phyloP scores from a whole-genome alignment of 2,797 vertebrate genomes.

The Catostomus latipinnis region DNA sequence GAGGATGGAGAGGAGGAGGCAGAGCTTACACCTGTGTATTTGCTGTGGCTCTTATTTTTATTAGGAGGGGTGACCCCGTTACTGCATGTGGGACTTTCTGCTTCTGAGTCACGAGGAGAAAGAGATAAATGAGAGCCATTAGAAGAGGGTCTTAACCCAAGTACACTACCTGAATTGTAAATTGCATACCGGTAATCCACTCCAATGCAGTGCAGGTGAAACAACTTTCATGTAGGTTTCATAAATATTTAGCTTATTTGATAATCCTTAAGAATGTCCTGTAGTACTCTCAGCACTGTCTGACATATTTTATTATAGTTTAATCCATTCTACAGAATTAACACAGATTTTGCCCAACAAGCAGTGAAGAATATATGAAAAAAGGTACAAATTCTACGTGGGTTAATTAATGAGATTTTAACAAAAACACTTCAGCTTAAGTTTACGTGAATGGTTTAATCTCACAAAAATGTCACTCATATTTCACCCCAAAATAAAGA shows the following conservation, averaged over 20 bases:
- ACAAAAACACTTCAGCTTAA: no score
- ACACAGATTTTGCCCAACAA: no score
- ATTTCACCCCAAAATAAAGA: no score
- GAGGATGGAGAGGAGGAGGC: constrained; percentile 93
- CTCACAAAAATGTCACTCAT: no score
- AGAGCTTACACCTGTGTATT: constrained; percentile 90
- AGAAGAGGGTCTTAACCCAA: constrained; percentile 9
- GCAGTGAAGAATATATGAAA: no score
- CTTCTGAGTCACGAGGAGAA: constrained; percentile 75
- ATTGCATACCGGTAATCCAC: neutral
- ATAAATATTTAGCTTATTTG: neutral
- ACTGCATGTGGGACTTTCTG: constrained; percentile 96
- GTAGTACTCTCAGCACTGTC: neutral
- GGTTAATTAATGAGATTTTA: no score
- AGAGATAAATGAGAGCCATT: neutral
- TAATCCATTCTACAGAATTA: neutral
- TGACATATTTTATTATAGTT: no score
- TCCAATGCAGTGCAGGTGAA: neutral
- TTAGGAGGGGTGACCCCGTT: constrained; percentile 89
- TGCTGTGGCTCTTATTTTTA: constrained; percentile 90
- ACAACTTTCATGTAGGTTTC: neutral
- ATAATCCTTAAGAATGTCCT: no score
- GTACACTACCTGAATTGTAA: neutral
- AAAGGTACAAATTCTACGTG: no score
- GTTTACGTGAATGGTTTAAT: no score